phyloP scores from a whole-genome alignment of 2,888 invertebrate genomes.

The Yponomeuta cagnagella region DNA sequence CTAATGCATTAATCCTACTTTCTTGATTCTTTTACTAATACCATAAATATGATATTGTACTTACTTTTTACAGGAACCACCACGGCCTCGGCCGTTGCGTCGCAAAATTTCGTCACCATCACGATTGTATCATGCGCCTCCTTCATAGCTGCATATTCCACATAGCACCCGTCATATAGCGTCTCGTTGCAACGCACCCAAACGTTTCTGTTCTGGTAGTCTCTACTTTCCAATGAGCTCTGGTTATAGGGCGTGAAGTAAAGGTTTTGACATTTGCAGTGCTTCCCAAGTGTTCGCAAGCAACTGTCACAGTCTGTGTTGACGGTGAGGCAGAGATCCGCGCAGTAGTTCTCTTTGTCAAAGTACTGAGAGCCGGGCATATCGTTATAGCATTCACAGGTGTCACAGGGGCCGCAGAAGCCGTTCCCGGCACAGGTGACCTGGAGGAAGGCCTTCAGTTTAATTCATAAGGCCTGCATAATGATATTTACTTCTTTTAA shows the following conservation, averaged over 20 bases:
- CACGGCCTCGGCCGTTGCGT: neutral
- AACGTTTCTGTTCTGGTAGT: constrained; percentile 27
- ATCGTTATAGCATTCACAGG: constrained; percentile 46
- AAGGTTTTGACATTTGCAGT: neutral
- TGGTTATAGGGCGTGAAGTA: neutral
- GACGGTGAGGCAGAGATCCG: constrained; percentile 45
- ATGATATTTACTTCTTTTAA: too few relatives aligned
- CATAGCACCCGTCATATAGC: constrained; percentile 26
- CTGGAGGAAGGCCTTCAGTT: constrained; percentile 24
- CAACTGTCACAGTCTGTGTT: constrained; percentile 38
- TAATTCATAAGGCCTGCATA: neutral
- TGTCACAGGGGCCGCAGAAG: constrained; percentile 41
- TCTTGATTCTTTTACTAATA: too few relatives aligned
- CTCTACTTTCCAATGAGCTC: neutral
- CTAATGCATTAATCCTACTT: too few relatives aligned
- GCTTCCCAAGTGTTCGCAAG: constrained; percentile 28
- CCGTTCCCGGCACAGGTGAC: constrained; percentile 55
- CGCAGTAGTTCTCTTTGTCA: constrained; percentile 41
- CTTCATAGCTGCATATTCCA: constrained; percentile 43
- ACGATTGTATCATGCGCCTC: constrained; percentile 22
- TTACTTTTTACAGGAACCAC: constrained; percentile 10
- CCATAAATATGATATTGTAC: neutral
- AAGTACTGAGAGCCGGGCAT: constrained; percentile 53
- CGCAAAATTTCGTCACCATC: constrained; percentile 9
- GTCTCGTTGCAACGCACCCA: constrained; percentile 51